Base-by-base conservation (phyloP, 2,888 invertebrate species). In the Tromatobia lineatoria region DNA sequence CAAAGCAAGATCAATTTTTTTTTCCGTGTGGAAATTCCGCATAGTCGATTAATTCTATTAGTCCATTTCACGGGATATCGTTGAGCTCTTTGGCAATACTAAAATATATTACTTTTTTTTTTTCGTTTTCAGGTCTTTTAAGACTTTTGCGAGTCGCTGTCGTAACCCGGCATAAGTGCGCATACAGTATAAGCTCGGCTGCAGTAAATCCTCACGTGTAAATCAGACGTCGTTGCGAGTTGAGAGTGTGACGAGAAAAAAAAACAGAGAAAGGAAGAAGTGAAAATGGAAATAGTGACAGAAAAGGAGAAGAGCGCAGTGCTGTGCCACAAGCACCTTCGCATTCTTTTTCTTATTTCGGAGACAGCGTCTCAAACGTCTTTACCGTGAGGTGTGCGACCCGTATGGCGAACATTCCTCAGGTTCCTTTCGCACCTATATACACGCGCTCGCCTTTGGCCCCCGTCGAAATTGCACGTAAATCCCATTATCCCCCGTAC, bases 151-250 rank as follows among this genome's bases (percentile, higher is more conserved):
- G 45, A 73, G 42, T 13, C 50, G 20, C 59, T 47, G 73, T 74
- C 73, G 73, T 61, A 74, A 74, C 34, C 47, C 47, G 45, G 29
- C 73, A 59, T 59, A 73, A 59, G 59, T 45, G 73, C 59, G 34
- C 34, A 29, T 38, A 38, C 34, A 1, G 38, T 73, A 59, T 54
- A 38, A 38, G 29, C 67, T 52, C 67, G 59, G 52, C 29, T 74
- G 90, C 88, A 88, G 88, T 91, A 91, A 91, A 91, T 91, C 90
- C 88, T 88, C 76, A 88, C 89, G 90, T 90, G 91, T 91, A 91
- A 91, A 91, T 91, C 91, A 91, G 90, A 90, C 91, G 91, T 90
- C 89, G 88, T 25, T 69, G 82, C 73, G 59, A 64, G 88, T 86
- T 86, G 88, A 88, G 88, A 88, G 88, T 86, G 86, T 88, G 87